Percentiles rank a stretch among this genome's conserved stretches.
Conservation (phyloP, 1,140 invertebrate species). For the Acarapis woodi region DNA sequence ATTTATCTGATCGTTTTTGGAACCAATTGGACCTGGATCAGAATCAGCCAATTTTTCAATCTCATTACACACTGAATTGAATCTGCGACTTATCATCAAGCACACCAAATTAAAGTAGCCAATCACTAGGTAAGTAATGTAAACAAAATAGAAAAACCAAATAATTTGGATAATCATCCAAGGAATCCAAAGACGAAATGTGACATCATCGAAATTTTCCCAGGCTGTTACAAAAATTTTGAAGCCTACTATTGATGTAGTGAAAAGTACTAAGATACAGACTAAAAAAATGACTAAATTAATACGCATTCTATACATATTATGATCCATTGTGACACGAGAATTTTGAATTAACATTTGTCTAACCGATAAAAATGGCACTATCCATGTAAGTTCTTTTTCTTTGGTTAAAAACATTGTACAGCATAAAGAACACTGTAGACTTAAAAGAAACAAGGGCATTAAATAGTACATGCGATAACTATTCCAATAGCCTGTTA, state of each 20-base stretch:
- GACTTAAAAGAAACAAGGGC: slow-evolving; percentile 8
- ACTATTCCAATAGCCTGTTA: slow-evolving; percentile 10
- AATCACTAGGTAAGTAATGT: slow-evolving; percentile 8
- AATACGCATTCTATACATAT: neutral
- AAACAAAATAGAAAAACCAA: slow-evolving; percentile 9
- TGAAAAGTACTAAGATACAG: neutral
- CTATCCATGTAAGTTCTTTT: slow-evolving; percentile 8
- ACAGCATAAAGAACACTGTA: slow-evolving; percentile 5
- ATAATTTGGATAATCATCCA: slow-evolving; percentile 7
- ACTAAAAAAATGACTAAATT: slow-evolving; percentile 2
- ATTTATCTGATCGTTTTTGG: slow-evolving; percentile 7
- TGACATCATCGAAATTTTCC: slow-evolving; percentile 6
- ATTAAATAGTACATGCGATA: slow-evolving; percentile 12
- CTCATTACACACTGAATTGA: slow-evolving; percentile 7
- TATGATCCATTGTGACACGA: slow-evolving; percentile 3
- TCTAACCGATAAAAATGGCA: slow-evolving; percentile 9
- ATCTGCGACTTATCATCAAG: slow-evolving; percentile 6
- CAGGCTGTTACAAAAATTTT: slow-evolving; percentile 1
- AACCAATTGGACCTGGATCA: slow-evolving; percentile 7
- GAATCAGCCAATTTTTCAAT: slow-evolving; percentile 10
- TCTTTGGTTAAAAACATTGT: slow-evolving; percentile 10
- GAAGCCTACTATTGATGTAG: slow-evolving; percentile 4
- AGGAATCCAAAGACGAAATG: slow-evolving; percentile 5
- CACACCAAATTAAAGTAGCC: slow-evolving; percentile 10
- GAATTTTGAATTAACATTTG: slow-evolving; percentile 3